Percentiles rank a stretch among this genome's conserved stretches.
Evolutionary conservation across 2,888 invertebrate genomes (phyloP).

Genomic region (Mellilla xanthometata): DNA sequence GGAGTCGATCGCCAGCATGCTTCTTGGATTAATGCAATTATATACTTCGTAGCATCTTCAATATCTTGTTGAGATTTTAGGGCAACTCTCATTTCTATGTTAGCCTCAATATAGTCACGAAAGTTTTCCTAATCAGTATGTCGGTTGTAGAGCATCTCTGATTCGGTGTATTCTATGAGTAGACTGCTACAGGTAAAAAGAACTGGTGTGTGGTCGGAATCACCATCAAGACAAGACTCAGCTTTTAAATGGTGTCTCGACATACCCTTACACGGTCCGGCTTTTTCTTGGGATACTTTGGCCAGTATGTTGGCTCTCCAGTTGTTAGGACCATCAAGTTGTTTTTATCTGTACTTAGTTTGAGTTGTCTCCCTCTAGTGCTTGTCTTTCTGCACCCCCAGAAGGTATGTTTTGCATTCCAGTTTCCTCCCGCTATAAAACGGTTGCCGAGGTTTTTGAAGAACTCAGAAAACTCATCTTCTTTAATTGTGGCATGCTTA

Average conservation of each 20-base stretch:
- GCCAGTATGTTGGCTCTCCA: no score
- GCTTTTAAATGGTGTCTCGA: neutral
- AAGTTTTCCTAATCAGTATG: neutral
- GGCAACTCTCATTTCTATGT: neutral
- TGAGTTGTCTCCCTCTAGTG: no score
- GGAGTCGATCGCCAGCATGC: neutral
- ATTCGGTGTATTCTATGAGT: neutral
- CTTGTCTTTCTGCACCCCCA: no score
- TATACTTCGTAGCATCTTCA: neutral
- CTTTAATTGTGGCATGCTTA: no score
- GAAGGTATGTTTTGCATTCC: no score
- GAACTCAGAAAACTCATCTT: no score
- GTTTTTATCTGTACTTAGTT: no score
- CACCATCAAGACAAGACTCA: neutral
- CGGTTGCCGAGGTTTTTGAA: no score
- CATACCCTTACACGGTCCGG: neutral
- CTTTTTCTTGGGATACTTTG: neutral
- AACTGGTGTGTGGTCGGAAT: neutral
- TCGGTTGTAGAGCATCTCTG: neutral
- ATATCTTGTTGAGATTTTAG: neutral
- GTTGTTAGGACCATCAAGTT: no score
- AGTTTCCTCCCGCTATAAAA: no score
- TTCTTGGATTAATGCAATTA: neutral
- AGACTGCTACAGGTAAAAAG: neutral
- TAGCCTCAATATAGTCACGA: neutral